These are phyloP conservation scores for Agelas oroides DNA, from an alignment of 37 sponge, comb jelly and placozoan genomes.

Conservation along the genomic window DNA sequence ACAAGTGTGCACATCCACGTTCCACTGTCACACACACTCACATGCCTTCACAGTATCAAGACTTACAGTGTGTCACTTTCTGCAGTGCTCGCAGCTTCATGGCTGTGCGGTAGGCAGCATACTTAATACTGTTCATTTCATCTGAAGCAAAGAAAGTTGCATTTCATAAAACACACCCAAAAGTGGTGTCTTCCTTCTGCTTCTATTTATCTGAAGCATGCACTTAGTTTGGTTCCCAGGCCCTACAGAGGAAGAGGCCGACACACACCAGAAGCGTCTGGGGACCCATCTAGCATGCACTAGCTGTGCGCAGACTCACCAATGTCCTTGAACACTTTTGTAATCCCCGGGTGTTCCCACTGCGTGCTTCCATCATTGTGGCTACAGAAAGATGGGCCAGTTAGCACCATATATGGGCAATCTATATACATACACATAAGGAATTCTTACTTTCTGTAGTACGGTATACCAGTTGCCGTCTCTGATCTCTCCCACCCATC, in stretches of 20 bases:
- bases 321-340: conserved; percentile 16
- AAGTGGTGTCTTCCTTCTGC: neutral
- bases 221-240: no score
- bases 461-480: conserved; percentile 80
- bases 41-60: no score
- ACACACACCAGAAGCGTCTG: no score
- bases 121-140: conserved; percentile 72
- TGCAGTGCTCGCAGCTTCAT: conserved; percentile 88
- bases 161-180: neutral
- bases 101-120: conserved; percentile 90
- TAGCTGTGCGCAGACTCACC: conserved; percentile 40
- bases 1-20: no score
- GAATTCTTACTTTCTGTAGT: conserved; percentile 76
- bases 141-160: conserved; percentile 61
- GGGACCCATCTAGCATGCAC: no score
- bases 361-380: conserved; percentile 64
- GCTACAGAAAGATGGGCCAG: conserved; percentile 19
- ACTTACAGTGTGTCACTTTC: conserved; percentile 59
- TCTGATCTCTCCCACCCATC: conserved; percentile 83
- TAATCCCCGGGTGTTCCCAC: conserved; percentile 82
- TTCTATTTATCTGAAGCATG: no score
- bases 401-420: neutral
- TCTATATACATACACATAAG: neutral
- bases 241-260: no score
- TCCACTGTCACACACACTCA: no score